Percentiles rank a stretch among this genome's conserved stretches.
phyloP scores from a whole-genome alignment of 2,888 invertebrate genomes.

The Cantharis flavilabris region DNA sequence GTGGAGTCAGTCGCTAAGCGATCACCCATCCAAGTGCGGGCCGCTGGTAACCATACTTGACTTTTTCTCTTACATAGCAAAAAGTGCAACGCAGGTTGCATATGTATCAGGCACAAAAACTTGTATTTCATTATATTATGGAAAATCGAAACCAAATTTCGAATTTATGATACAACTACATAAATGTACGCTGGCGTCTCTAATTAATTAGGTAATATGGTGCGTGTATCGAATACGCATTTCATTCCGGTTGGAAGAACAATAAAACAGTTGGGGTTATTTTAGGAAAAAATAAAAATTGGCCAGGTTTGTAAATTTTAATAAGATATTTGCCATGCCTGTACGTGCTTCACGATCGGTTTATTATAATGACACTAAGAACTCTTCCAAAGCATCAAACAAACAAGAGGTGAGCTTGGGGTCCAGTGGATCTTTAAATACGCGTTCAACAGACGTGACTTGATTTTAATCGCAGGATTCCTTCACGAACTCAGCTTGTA shows the following conservation, averaged over 20 bases:
- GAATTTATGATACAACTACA: too few species aligned
- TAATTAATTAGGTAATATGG: not conserved
- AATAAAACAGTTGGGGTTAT: not conserved
- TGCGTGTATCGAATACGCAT: too few species aligned
- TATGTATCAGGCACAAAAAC: not conserved
- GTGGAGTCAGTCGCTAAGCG: too few species aligned
- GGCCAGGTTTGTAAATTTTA: slow-evolving; percentile 6
- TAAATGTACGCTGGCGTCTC: not conserved
- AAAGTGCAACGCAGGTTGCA: not conserved
- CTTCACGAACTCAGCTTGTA: slow-evolving; percentile 18
- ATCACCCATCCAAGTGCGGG: too few species aligned
- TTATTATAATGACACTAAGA: slow-evolving; percentile 19
- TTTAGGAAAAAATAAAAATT: not conserved
- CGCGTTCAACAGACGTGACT: slow-evolving; percentile 18
- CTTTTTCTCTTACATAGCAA: too few species aligned
- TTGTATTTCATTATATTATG: not conserved
- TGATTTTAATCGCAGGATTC: slow-evolving; percentile 18
- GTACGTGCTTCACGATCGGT: slow-evolving; percentile 30
- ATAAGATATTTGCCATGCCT: slow-evolving; percentile 14
- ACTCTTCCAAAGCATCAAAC: slow-evolving; percentile 11
- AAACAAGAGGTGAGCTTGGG: slow-evolving; percentile 17
- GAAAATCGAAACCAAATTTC: not conserved
- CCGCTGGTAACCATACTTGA: too few species aligned
- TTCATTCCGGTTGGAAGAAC: not conserved
- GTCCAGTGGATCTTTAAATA: slow-evolving; percentile 19